Base-by-base conservation (phyloP, 30 jellyfish, hydroid and myxozoan species). In the Aurelia sp. region DNA sequence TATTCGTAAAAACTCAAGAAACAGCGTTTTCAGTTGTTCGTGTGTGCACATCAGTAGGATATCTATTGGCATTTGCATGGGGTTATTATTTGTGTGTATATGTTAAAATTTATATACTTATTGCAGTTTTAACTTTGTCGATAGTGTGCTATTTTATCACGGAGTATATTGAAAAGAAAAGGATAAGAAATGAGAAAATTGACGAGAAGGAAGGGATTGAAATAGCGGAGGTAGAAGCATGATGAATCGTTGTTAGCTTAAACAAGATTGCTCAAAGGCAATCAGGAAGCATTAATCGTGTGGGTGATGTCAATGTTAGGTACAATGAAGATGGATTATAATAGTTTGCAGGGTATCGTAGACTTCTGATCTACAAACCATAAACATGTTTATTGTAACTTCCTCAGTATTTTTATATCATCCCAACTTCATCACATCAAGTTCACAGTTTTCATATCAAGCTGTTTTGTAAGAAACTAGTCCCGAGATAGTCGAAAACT, bases 51-150 rank as follows among this genome's bases (percentile, higher is more conserved):
- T 83, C 92, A 0, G 75, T 83, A 41, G 92, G 92, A 15, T 71
- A 58, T 71, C 59, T 72, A 75, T 21, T 83, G 18, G 59, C 92
- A 11, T 83, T 83, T 37, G 92, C 92, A 11, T 71, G 74, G 61
- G 92, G 92, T 3, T 53, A 72, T 51, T 76, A 71, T 50, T n/a
- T 83, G 66, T 83, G 92, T 50, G 92, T 83, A 27, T 83, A 83
- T 40, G 73, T 83, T 5, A 83, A 83, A 50, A 62, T 83, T 9
- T 83, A 83, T 52, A 18, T 71, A 5, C 86, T 63, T 50, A 69
- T 83, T 21, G 37, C 79, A 8, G 30, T 61, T 35, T 55, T 57
- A 15, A 61, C 64, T 3, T 15, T 83, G 30, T 65, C 86, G 3
- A n/a, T 83, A n/a, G n/a, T 71, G 47, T 50, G 83, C 2, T 83